A percentile compares a stretch with the other conserved stretches of the same genome.
Conservation (phyloP, 2,888 invertebrate genomes). For the Ennomos erosarius region DNA sequence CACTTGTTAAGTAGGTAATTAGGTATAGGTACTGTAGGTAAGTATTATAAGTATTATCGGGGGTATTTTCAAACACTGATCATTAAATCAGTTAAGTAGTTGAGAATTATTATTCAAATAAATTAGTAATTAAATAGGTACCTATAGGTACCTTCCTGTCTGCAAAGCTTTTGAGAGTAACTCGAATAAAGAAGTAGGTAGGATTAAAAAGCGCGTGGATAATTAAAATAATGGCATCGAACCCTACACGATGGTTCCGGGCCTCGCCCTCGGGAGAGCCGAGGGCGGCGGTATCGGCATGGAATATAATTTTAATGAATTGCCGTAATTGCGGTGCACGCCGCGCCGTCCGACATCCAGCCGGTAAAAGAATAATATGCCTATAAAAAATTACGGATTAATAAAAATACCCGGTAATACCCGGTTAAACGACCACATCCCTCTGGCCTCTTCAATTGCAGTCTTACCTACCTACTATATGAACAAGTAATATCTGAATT, state of each 20-base stretch:
- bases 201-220: conserved; percentile 16
- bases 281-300: conserved; percentile 6
- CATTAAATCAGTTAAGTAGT: too few species aligned
- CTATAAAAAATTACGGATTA: too few species aligned
- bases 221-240: conserved; percentile 25
- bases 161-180: background rate
- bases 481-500: conserved; percentile 1
- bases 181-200: conserved; percentile 3
- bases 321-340: conserved; percentile 31
- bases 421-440: too few species aligned
- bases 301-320: conserved; percentile 35
- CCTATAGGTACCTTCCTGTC: conserved; percentile 1
- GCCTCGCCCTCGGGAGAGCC: conserved; percentile 9
- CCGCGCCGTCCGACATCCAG: background rate
- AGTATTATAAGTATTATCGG: too few species aligned
- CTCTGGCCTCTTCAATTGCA: too few species aligned
- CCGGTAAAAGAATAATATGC: conserved; percentile 1
- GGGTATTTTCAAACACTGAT: too few species aligned
- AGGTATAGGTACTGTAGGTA: too few species aligned
- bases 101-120: too few species aligned
- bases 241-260: conserved; percentile 4
- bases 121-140: too few species aligned
- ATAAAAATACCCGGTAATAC: too few species aligned
- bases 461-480: too few species aligned
- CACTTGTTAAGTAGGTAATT: too few species aligned